Base-by-base conservation (phyloP, 2,888 invertebrate genomes). In the Dryobota labecula region DNA sequence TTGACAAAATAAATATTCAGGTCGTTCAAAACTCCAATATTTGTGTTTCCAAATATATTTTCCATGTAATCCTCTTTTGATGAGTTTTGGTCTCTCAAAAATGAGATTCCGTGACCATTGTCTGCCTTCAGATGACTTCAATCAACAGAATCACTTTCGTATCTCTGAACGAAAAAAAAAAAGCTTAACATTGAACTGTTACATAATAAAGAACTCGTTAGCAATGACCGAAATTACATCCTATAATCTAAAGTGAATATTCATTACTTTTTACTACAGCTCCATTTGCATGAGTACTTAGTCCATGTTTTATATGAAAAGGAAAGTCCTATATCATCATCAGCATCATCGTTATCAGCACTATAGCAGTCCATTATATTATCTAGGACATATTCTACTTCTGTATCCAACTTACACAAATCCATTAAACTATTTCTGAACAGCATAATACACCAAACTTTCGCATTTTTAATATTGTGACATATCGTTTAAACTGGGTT, bases 211-310 rank as follows among this genome's bases (percentile, higher is more conserved):
- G 47, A 73, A 66, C 69, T 73, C 41, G 83, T 71, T 83, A 63
- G 60, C 84, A 85, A 74, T 84, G 85, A 78, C 80, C 83, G 84
- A 62, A 74, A 67, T 73, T 30, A 71, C 41, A 68, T 70, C 62
- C 58, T 70, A 58, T 74, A 70, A 81, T 70, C 54, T 36, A 43
- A 58, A 54, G 58, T 33, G 51, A 58, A 68, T 76, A 51, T 66
- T 62, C 13, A 30, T 70, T 45, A 43, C 9, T 53, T 64, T 63
- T 49, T 61, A 54, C 36, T 51, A 41, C 15, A 18, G 30, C 27
- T 47, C 41, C 41, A 24, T 61, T 49, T 30, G 30, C 11, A 11
- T 33, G 13, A 36, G 33, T 15, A n/a, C n/a, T n/a, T n/a, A 43
- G 47, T 30, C 24, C 24, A 18, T 13, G 20, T 15, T 20, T 36